A percentile compares a stretch with the other conserved stretches of the same genome.
Evolutionary conservation across 1,140 invertebrate species (phyloP).

Genomic region (Tetragnatha versicolor): DNA sequence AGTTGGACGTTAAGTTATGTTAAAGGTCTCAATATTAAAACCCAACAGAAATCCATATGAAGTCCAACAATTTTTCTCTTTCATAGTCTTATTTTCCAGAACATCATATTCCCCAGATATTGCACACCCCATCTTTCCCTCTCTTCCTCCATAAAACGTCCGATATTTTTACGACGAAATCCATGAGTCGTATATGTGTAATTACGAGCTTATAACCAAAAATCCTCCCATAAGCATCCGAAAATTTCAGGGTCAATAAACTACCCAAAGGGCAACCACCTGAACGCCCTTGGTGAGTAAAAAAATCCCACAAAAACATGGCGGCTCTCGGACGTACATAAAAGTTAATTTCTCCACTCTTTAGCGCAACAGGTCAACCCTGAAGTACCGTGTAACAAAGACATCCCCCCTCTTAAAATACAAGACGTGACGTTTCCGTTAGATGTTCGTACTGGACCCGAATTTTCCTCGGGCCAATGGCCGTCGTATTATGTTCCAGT

Average conservation of each 20-base stretch:
- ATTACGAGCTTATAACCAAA: too few species aligned
- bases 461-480: constrained; percentile 9
- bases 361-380: constrained; percentile 27
- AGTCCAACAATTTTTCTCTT: too few species aligned
- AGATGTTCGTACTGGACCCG: background rate
- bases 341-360: constrained; percentile 10
- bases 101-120: too few species aligned
- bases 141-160: too few species aligned
- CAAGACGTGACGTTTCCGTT: constrained; percentile 25
- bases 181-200: too few species aligned
- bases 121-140: too few species aligned
- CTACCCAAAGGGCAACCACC: constrained; percentile 3
- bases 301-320: too few species aligned
- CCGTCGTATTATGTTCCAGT: constrained; percentile 1
- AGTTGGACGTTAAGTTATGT: too few species aligned
- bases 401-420: background rate
- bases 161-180: too few species aligned
- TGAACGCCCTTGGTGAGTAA: background rate
- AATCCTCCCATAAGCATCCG: background rate
- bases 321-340: background rate
- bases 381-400: constrained; percentile 1
- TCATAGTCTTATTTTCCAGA: too few species aligned
- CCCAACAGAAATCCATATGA: too few species aligned
- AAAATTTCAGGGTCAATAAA: background rate
- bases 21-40: too few species aligned